phyloP scores from a whole-genome alignment of 2,888 invertebrate genomes.

The Cylloceria caligata region DNA sequence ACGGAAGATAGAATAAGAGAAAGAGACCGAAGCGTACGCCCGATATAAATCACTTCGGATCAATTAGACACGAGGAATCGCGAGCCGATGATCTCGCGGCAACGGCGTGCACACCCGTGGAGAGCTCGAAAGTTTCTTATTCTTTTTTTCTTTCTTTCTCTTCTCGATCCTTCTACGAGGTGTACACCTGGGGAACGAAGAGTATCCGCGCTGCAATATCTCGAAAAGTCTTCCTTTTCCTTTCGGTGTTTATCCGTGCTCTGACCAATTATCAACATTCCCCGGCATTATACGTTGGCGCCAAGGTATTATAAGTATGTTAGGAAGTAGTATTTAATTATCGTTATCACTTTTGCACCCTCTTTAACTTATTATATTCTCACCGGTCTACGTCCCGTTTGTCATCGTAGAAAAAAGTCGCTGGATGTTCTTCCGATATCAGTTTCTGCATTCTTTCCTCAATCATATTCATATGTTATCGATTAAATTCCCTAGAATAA shows the following conservation, averaged over 20 bases:
- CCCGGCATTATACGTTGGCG: constrained; percentile 77
- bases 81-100: constrained; percentile 78
- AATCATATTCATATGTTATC: too few species aligned
- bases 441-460: background rate
- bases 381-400: background rate
- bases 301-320: constrained; percentile 24
- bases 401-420: background rate
- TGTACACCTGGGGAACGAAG: constrained; percentile 53
- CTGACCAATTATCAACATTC: constrained; percentile 82
- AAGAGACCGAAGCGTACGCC: constrained; percentile 72
- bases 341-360: background rate
- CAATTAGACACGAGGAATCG: constrained; percentile 82
- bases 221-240: constrained; percentile 47
- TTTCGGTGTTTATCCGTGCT: constrained; percentile 73
- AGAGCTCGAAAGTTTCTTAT: constrained; percentile 15
- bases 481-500: too few species aligned
- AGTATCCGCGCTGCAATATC: constrained; percentile 27
- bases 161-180: constrained; percentile 20
- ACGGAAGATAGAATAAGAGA: constrained; percentile 63
- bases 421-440: background rate
- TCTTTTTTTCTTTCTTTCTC: constrained; percentile 38
- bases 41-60: constrained; percentile 82
- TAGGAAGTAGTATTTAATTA: background rate
- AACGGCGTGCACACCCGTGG: constrained; percentile 18
- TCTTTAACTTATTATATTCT: background rate